phyloP scores from a whole-genome alignment of 1,140 invertebrate species.

The Aculops lycopersici region DNA sequence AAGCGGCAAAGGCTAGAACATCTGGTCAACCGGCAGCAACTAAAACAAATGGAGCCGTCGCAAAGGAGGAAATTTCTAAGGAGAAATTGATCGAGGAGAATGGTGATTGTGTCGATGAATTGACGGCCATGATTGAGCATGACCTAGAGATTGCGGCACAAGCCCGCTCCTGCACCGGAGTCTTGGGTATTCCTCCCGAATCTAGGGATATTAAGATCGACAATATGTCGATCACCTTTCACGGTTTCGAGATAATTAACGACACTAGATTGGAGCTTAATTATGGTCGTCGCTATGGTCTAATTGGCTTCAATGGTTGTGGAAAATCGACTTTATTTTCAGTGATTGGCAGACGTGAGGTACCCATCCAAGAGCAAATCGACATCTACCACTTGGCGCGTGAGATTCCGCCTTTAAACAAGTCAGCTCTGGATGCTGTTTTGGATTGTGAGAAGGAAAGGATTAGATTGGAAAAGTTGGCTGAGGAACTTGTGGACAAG shows the following conservation, averaged over 20 bases:
- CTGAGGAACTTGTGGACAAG: constrained; percentile 51
- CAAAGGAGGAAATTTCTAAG: constrained; percentile 2
- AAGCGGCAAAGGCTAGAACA: constrained; percentile 40
- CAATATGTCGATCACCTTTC: constrained; percentile 88
- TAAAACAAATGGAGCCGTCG: constrained; percentile 1
- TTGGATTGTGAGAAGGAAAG: constrained; percentile 93
- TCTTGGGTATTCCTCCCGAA: constrained; percentile 64
- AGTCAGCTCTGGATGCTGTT: constrained; percentile 60
- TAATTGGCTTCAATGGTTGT: constrained; percentile 80
- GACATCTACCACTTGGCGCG: constrained; percentile 90
- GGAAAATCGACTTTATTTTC: constrained; percentile 81
- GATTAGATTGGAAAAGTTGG: constrained; percentile 56
- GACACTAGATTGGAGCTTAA: constrained; percentile 89
- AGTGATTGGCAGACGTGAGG: constrained; percentile 62
- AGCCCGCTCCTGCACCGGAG: constrained; percentile 70
- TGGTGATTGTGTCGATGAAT: constrained; percentile 32
- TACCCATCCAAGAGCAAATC: constrained; percentile 78
- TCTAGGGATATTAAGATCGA: constrained; percentile 86
- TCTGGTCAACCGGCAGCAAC: constrained; percentile 2
- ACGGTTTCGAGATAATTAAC: constrained; percentile 70
- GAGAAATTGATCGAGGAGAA: constrained; percentile 31
- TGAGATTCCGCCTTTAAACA: constrained; percentile 78
- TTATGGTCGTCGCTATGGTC: constrained; percentile 73
- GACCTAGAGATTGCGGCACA: constrained; percentile 68
- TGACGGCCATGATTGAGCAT: constrained; percentile 26